phyloP scores from a whole-genome alignment of 2,113 vertebrate species.

The Thryonomys swinderianus region DNA sequence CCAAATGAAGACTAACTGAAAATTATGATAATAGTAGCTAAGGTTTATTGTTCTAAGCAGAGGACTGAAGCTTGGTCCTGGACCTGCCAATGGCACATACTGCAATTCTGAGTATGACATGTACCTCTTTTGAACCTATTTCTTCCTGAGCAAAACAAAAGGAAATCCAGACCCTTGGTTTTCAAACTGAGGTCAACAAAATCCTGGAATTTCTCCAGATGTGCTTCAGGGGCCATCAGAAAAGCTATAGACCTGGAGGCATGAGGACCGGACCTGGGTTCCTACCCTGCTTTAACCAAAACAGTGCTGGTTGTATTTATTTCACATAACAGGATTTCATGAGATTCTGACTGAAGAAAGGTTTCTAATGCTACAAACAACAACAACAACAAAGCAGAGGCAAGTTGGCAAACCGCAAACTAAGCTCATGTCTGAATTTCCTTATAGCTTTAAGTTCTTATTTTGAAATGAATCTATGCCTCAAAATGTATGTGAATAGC shows the following conservation, averaged over 20 bases:
- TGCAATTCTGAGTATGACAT: not conserved
- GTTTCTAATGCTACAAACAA: slow-evolving; percentile 17
- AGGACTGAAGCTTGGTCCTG: not conserved
- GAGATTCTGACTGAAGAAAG: slow-evolving; percentile 51
- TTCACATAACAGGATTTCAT: slow-evolving; percentile 51
- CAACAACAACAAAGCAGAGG: not conserved
- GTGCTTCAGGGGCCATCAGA: not conserved
- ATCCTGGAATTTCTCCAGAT: not conserved
- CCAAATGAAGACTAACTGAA: not conserved
- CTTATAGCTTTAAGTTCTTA: slow-evolving; percentile 54
- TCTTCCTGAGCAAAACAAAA: not conserved
- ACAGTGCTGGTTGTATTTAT: slow-evolving; percentile 11
- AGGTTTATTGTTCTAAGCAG: not conserved
- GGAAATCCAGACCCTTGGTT: not conserved
- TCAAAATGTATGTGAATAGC: slow-evolving; percentile 56
- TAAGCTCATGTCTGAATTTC: slow-evolving; percentile 24
- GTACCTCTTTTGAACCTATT: not conserved
- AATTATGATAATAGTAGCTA: not conserved
- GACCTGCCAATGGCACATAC: too few species aligned
- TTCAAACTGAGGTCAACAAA: not conserved
- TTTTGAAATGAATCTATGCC: slow-evolving; percentile 68
- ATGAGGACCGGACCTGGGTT: not conserved
- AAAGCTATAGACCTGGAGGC: not conserved
- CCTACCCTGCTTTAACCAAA: not conserved
- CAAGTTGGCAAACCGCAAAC: slow-evolving; percentile 60